phyloP scores from a whole-genome alignment of 2,113 vertebrate genomes.

The Lichenostomus cassidix region DNA sequence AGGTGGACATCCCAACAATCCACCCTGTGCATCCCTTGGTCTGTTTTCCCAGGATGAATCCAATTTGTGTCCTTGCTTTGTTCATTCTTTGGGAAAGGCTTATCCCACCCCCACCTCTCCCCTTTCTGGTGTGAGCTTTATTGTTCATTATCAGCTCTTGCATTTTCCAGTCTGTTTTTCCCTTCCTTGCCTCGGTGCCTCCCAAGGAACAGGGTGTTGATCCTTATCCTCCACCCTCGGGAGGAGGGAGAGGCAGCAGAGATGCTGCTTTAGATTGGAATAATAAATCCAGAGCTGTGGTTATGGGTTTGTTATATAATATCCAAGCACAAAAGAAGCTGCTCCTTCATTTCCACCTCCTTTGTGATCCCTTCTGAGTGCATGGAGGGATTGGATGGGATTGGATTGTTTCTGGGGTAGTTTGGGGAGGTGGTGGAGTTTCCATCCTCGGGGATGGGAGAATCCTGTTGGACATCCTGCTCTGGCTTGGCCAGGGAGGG shows the following conservation, averaged over 20 bases:
- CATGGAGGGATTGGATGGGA: not conserved
- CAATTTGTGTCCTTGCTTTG: fast-evolving
- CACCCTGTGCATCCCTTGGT: not conserved
- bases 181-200: not conserved
- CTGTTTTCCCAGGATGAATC: not conserved
- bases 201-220: not conserved
- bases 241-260: not conserved
- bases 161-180: not conserved
- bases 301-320: not conserved
- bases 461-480: not conserved
- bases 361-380: not conserved
- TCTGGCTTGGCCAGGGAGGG: not conserved
- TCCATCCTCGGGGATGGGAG: not conserved
- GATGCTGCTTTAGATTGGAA: not conserved
- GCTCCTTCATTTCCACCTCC: not conserved
- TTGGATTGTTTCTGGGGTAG: not conserved
- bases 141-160: not conserved
- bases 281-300: not conserved
- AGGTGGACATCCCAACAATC: not conserved
- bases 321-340: not conserved
- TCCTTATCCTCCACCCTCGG: not conserved
- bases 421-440: not conserved
- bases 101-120: not conserved
- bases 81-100: not conserved
- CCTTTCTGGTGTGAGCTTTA: not conserved